Conservation (phyloP, 2,113 vertebrate genomes). For the Loxodonta africana region DNA sequence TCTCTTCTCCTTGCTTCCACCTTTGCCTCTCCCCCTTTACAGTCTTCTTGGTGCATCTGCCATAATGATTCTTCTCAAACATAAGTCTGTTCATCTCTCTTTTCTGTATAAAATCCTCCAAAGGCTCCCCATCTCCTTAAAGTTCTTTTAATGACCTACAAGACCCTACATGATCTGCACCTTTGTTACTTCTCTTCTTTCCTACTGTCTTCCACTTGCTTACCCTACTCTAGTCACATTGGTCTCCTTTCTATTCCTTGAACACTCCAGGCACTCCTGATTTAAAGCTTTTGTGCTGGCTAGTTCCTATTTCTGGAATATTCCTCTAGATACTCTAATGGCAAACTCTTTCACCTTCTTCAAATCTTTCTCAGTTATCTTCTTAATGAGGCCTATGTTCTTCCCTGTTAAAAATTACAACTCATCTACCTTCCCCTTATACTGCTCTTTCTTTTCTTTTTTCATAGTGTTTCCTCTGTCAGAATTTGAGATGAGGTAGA, state of each 20-base stretch:
- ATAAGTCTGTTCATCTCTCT: neutral
- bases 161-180: neutral
- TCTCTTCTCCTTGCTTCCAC: neutral
- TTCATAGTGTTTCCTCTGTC: neutral
- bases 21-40: neutral
- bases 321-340: neutral
- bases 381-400: neutral
- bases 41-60: neutral
- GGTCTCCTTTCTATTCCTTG: neutral
- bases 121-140: neutral
- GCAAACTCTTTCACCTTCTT: neutral
- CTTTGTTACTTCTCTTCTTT: neutral
- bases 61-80: neutral
- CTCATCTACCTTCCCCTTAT: neutral
- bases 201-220: neutral
- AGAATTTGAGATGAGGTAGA: constrained; percentile 14
- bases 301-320: neutral
- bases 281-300: neutral
- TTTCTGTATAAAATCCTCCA: neutral
- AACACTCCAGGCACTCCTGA: neutral
- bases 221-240: neutral
- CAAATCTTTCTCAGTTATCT: neutral
- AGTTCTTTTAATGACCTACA: neutral
- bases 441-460: neutral
- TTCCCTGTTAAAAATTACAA: constrained; percentile 5